These are phyloP conservation scores for Lepus americanus DNA, from an alignment of 2,113 vertebrate species.

Conservation along the genomic window DNA sequence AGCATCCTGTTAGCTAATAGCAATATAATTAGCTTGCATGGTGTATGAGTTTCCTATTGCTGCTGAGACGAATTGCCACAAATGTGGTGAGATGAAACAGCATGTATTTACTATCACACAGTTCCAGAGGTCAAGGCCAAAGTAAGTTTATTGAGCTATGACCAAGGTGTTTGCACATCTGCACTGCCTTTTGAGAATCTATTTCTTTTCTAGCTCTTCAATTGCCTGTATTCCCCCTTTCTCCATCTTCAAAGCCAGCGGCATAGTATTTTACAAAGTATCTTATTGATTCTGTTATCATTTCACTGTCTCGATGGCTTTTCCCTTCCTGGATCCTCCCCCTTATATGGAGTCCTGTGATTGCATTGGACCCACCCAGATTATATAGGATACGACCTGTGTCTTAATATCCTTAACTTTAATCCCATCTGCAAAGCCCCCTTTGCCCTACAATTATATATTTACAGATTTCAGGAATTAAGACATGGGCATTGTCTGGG, in stretches of 20 bases:
- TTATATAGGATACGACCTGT: neutral
- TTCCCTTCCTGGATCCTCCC: neutral
- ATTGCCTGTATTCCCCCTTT: neutral
- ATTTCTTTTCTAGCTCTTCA: neutral
- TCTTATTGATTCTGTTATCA: neutral
- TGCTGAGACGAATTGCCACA: neutral
- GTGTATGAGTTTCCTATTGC: neutral
- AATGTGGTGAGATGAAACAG: neutral
- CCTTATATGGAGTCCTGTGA: neutral
- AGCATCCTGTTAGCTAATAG: neutral
- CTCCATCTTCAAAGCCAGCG: neutral
- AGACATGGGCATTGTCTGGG: neutral
- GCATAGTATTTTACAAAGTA: neutral
- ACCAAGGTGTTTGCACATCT: neutral
- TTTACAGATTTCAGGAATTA: neutral
- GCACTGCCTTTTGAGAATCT: neutral
- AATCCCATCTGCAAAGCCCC: neutral
- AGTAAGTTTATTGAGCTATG: neutral
- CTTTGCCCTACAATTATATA: neutral
- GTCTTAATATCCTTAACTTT: neutral
- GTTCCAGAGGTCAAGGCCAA: neutral
- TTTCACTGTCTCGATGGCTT: neutral
- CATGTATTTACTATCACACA: neutral
- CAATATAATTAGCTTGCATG: neutral
- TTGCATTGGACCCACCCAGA: neutral